phyloP scores from a whole-genome alignment of 2,888 invertebrate species.

The Cerastis rubricosa region DNA sequence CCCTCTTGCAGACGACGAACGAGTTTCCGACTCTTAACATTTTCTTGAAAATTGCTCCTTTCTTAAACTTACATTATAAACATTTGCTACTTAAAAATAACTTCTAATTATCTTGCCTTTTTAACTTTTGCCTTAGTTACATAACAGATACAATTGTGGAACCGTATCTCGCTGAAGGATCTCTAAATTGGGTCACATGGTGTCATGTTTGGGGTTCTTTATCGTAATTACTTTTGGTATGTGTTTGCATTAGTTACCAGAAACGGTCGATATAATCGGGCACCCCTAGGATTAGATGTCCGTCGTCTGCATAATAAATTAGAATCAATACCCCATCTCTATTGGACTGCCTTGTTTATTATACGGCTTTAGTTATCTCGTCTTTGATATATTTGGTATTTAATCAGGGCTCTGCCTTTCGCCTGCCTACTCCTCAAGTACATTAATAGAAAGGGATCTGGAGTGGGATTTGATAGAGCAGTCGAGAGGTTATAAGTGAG shows the following conservation, averaged over 20 bases:
- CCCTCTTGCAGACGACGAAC: conserved; percentile 76
- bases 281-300: conserved; percentile 74
- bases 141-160: conserved; percentile 28
- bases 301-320: conserved; percentile 79
- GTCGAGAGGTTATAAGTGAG: conserved; percentile 52
- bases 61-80: conserved; percentile 80
- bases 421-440: conserved; percentile 54
- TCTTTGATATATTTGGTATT: conserved; percentile 60
- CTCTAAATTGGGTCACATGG: conserved; percentile 55
- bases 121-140: conserved; percentile 28
- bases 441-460: conserved; percentile 53
- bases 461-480: conserved; percentile 61
- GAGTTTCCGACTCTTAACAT: conserved; percentile 81
- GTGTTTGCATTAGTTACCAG: conserved; percentile 74
- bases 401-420: conserved; percentile 61
- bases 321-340: conserved; percentile 74
- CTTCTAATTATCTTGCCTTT: conserved; percentile 68
- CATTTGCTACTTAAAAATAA: conserved; percentile 76
- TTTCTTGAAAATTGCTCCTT: conserved; percentile 78
- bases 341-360: conserved; percentile 73
- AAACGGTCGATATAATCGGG: conserved; percentile 75
- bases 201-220: conserved; percentile 64
- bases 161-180: conserved; percentile 39
- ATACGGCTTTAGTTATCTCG: conserved; percentile 65
- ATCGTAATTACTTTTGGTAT: conserved; percentile 71